Evolutionary conservation across 2,797 vertebrate genomes (phyloP).

Genomic region (Poeciliopsis presidionis): DNA sequence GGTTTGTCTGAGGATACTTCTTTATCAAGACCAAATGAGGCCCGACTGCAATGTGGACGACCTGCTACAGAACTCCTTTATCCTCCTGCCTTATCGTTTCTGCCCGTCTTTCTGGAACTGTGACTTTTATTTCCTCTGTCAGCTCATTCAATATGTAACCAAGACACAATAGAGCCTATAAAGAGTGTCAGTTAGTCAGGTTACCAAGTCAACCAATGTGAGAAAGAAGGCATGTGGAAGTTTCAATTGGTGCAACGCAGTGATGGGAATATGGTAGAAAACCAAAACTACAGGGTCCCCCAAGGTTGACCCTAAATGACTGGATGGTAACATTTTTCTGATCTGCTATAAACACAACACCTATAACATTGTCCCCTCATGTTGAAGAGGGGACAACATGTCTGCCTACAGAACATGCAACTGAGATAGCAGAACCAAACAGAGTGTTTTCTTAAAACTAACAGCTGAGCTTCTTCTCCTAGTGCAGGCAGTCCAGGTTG

Average conservation of each 20-base stretch:
- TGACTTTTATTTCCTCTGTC: slow-evolving; percentile 27
- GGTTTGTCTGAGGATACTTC: slow-evolving; percentile 32
- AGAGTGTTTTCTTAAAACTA: neutral
- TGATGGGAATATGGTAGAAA: neutral
- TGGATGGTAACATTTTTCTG: neutral
- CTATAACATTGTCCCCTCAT: neutral
- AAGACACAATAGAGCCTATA: slow-evolving; percentile 28
- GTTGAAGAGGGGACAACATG: neutral
- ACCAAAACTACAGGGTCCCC: neutral
- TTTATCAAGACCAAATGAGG: slow-evolving; percentile 51
- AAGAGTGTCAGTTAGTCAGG: slow-evolving; percentile 39
- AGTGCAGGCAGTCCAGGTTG: too few relatives aligned
- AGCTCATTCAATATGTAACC: slow-evolving; percentile 5
- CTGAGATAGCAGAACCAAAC: neutral
- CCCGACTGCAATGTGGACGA: slow-evolving; percentile 23
- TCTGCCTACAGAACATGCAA: neutral
- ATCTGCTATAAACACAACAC: neutral
- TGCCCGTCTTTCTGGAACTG: slow-evolving; percentile 25
- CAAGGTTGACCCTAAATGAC: neutral
- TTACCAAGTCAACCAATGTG: slow-evolving; percentile 39
- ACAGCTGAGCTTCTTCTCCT: neutral
- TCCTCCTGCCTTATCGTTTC: slow-evolving; percentile 6
- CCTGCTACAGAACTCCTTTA: slow-evolving; percentile 38
- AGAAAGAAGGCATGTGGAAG: slow-evolving; percentile 16
- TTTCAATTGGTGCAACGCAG: neutral